phyloP scores from a whole-genome alignment of 2,113 vertebrate genomes.

The Deroptyus accipitrinus region DNA sequence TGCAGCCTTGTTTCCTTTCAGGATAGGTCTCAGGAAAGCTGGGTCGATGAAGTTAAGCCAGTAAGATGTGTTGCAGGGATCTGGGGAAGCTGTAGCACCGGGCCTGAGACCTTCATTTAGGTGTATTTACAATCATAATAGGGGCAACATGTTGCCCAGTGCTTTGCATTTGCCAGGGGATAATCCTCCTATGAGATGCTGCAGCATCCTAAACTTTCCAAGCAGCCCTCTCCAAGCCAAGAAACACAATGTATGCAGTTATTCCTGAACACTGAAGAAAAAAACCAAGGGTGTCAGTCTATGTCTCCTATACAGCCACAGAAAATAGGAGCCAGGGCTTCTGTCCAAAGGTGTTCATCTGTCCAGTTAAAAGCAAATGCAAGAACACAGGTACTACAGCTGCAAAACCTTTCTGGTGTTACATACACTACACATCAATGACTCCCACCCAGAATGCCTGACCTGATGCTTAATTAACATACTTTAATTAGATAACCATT shows the following conservation, averaged over 20 bases:
- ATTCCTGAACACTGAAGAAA: background rate
- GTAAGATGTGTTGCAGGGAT: background rate
- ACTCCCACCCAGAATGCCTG: background rate
- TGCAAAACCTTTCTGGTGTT: background rate
- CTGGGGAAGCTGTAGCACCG: background rate
- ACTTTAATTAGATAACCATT: slow-evolving; percentile 2
- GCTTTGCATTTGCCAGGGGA: background rate
- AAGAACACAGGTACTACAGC: background rate
- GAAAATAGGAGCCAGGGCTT: background rate
- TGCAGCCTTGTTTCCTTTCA: background rate
- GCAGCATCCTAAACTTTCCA: background rate
- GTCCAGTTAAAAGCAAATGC: background rate
- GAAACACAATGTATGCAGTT: background rate
- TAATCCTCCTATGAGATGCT: background rate
- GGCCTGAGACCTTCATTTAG: background rate
- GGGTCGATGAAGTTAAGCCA: accelerated
- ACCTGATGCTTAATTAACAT: slow-evolving; percentile 1
- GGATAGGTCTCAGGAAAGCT: background rate
- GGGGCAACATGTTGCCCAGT: background rate
- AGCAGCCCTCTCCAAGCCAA: background rate
- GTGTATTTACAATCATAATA: background rate
- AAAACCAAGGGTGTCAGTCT: background rate
- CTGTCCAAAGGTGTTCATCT: background rate
- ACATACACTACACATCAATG: background rate
- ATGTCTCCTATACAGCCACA: background rate